These are phyloP conservation scores for Sebastiscus albofasciatus DNA, from an alignment of 2,797 vertebrate genomes.

Conservation along the genomic window DNA sequence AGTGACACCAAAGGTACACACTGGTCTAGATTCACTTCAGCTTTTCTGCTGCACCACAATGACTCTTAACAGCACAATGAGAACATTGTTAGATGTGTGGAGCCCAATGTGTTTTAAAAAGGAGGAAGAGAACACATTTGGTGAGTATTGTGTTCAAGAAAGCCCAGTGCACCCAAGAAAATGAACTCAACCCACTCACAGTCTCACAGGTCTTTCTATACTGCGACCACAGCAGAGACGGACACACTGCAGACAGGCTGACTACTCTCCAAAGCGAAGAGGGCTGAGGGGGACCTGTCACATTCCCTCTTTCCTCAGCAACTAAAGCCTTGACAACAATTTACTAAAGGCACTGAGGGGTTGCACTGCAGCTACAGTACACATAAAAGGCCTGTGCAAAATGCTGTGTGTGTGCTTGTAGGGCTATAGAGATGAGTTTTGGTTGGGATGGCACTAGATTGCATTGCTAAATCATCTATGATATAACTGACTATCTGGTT, in stretches of 20 bases:
- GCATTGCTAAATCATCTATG: neutral
- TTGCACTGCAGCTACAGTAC: slow-evolving; percentile 1
- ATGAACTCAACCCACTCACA: neutral
- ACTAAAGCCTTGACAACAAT: slow-evolving; percentile 63
- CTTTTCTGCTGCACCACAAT: slow-evolving; percentile 4
- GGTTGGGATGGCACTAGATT: neutral
- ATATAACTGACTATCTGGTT: neutral
- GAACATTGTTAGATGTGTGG: neutral
- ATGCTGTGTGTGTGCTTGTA: neutral
- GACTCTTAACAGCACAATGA: slow-evolving; percentile 5
- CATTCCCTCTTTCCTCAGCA: slow-evolving; percentile 68
- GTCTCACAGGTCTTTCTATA: neutral
- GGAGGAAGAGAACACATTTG: slow-evolving; percentile 10
- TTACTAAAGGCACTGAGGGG: slow-evolving; percentile 22
- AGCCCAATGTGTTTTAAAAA: neutral
- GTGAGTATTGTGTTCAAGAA: slow-evolving; percentile 10
- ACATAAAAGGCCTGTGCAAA: neutral
- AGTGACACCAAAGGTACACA: neutral
- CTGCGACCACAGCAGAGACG: neutral
- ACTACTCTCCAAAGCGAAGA: slow-evolving; percentile 11
- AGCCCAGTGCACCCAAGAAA: slow-evolving; percentile 3
- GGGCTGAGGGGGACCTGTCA: neutral
- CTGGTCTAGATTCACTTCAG: slow-evolving; percentile 14
- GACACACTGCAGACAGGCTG: neutral
- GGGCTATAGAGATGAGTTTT: neutral